Conservation (phyloP, 2,113 vertebrate species). For the Oxygymnocypris stewartii region DNA sequence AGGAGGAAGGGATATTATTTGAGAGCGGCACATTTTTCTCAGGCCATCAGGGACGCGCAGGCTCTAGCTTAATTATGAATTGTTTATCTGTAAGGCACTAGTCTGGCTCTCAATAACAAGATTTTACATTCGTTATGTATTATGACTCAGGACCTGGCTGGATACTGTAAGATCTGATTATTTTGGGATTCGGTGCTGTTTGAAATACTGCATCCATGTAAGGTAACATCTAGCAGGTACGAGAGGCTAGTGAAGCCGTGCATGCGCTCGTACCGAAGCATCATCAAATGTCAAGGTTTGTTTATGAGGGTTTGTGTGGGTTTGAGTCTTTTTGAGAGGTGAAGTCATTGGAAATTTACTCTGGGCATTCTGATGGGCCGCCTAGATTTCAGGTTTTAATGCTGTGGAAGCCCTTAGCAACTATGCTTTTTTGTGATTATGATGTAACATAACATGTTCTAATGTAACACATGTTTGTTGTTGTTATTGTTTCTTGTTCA, state of each 20-base stretch:
- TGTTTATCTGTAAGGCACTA: slow-evolving; percentile 22
- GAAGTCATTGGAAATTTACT: slow-evolving; percentile 48
- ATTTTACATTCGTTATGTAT: slow-evolving; percentile 26
- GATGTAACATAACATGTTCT: not conserved
- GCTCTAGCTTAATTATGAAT: slow-evolving; percentile 33
- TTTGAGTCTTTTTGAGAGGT: slow-evolving; percentile 35
- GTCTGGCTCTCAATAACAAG: not conserved
- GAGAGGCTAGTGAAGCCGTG: not conserved
- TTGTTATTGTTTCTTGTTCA: not conserved
- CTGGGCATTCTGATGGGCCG: slow-evolving; percentile 28
- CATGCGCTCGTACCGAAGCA: not conserved
- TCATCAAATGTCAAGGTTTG: slow-evolving; percentile 50
- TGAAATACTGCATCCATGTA: slow-evolving; percentile 18
- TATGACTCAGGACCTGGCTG: not conserved
- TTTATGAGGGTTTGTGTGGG: slow-evolving; percentile 11
- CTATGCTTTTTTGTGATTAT: not conserved
- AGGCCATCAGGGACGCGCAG: slow-evolving; percentile 20
- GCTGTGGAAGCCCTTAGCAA: not conserved
- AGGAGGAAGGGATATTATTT: slow-evolving; percentile 14
- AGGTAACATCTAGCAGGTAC: not conserved
- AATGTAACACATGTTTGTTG: not conserved
- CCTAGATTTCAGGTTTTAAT: not conserved
- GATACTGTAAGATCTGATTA: slow-evolving; percentile 26
- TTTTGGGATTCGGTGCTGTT: slow-evolving; percentile 22
- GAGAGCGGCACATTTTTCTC: slow-evolving; percentile 35